These are phyloP conservation scores for Microplitis manilae DNA, from an alignment of 2,888 invertebrate species.

Conservation along the genomic window DNA sequence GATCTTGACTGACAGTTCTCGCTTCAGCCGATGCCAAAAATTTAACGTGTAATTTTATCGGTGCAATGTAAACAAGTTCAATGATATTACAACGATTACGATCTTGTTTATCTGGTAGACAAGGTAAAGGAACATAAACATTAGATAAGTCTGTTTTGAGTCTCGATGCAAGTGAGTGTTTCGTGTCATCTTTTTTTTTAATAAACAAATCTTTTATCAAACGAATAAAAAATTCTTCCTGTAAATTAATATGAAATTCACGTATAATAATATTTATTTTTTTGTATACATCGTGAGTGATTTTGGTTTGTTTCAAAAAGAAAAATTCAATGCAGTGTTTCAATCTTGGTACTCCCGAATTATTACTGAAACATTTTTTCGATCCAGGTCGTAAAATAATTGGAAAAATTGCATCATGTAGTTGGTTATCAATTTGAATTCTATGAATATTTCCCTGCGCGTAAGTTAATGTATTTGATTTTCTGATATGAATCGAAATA, in stretches of 20 bases:
- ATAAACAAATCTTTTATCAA: slow-evolving; percentile 60
- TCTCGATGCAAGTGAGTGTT: slow-evolving; percentile 63
- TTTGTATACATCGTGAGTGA: slow-evolving; percentile 61
- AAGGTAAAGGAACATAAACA: slow-evolving; percentile 54
- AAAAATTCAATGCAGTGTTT: slow-evolving; percentile 64
- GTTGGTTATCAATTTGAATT: slow-evolving; percentile 84
- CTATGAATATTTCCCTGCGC: slow-evolving; percentile 80
- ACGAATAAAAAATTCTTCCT: slow-evolving; percentile 62
- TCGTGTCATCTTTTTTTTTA: slow-evolving; percentile 57
- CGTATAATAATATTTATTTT: slow-evolving; percentile 60
- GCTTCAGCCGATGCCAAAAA: slow-evolving; percentile 70
- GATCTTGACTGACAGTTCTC: slow-evolving; percentile 50
- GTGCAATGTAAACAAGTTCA: slow-evolving; percentile 76
- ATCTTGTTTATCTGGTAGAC: slow-evolving; percentile 44
- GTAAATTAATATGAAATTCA: slow-evolving; percentile 62
- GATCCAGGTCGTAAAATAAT: slow-evolving; percentile 79
- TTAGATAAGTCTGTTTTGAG: slow-evolving; percentile 62
- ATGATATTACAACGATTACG: slow-evolving; percentile 65
- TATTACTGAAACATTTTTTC: slow-evolving; percentile 58
- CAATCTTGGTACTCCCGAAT: slow-evolving; percentile 58
- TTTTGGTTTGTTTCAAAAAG: slow-evolving; percentile 62
- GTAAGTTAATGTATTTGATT: slow-evolving; percentile 80
- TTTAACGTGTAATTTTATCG: slow-evolving; percentile 77
- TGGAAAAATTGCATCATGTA: slow-evolving; percentile 80
- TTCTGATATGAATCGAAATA: slow-evolving; percentile 81